Evolutionary conservation across 2,113 vertebrate genomes (phyloP), one percentile per base, ranked within the genome.

Genomic region (Lasiurus borealis): DNA sequence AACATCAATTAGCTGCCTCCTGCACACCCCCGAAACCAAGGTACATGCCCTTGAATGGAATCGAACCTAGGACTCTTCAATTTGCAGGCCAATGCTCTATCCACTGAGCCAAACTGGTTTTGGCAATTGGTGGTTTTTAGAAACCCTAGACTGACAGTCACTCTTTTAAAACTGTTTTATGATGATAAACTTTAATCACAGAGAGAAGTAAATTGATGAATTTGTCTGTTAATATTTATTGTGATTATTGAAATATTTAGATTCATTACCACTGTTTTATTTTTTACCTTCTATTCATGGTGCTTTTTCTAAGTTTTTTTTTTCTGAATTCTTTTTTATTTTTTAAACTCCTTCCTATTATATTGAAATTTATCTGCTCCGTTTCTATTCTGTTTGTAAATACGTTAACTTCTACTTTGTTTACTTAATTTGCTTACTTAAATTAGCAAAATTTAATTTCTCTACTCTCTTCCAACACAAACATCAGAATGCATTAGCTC

Each of bases 181-280:
- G 57, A 46, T 83, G 59, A 76, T 68, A 83, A 80, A 57, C 25
- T 62, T 94, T 44, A 94, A 90, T 69, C n/a, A 72, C 27, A 52
- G 1, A 34, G 3, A 44, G 78, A 94, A 85, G 34, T 85, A 72
- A 90, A 46, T 78, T 52, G 46, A 81, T 31, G 23, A 12, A 40
- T 86, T 80, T 73, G 21, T 46, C 14, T 44, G 54, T 80, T 64
- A 73, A 14, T 23, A 57, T 66, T 80, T 86, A 86, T 73, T 54
- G 23, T 78, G 52, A 85, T 90, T 85, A 62, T 85, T 80, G n/a
- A 50, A 31, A 75, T 69, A 48, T 69, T 81, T 86, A 50, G 11
- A 80, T 90, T 86, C 16, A 48, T 68, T 76, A 57, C 23, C 68
- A 21, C 18, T 46, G 36, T 82, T 21, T 86, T 81, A 81, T 50